Base-by-base conservation (phyloP, 2,888 invertebrate genomes). In the Podotricha telesiphe region DNA sequence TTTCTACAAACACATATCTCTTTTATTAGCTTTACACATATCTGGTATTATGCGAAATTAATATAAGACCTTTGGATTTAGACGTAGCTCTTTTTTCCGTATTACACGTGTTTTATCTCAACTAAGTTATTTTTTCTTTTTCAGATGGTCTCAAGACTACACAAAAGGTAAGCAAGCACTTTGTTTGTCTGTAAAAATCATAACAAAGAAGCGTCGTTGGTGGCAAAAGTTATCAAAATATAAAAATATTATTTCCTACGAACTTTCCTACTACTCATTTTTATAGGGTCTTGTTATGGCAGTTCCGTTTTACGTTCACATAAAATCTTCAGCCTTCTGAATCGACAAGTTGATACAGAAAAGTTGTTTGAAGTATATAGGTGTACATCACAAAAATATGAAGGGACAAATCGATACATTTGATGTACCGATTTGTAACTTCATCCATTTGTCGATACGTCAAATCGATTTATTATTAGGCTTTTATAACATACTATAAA, bases 281-380 rank as follows among this genome's bases (percentile, higher is more conserved):
- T 71, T 73, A 73, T 68, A 61, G 65, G 50, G 55, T 58, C 69
- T 71, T 69, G 73, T 71, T 73, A 73, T 68, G 68, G 68, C 71
- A 71, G 71, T 71, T 63, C 58, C 42, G 59, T 73, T 71, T 71
- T 73, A 73, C 65, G 65, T 50, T 45, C 59, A 47, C 71, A 66
- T 73, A 71, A 73, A 73, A 71, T 59, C 71, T 65, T 73, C 68
- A 59, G 66, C 67, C 64, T 28, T 55, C 62, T 22, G 47, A 69
- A 68, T 69, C 56, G 69, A 65, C 62, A 67, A 55, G 59, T 69
- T 64, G 69, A 62, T 65, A 71, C 55, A 64, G 20, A 53, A 65
- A 68, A 66, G 67, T 64, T 50, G 64, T 65, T 68, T 53, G 42
- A 61, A 55, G 64, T 70, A 50, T 55, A 42, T 61, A 42, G 11